Conservation (phyloP, 2,888 invertebrate species). For the Eupithecia subfuscata region DNA sequence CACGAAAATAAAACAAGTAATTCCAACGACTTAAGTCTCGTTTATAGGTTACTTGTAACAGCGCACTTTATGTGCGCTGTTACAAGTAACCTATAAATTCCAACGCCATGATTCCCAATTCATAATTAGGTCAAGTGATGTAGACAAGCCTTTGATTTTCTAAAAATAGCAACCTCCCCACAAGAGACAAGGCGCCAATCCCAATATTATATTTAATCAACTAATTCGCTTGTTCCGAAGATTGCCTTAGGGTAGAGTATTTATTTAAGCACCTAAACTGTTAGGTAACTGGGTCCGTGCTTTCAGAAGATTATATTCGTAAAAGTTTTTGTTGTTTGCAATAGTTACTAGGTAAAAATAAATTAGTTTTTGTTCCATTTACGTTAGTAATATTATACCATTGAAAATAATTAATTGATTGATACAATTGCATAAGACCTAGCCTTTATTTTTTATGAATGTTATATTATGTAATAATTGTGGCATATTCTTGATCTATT, state of each 20-base stretch:
- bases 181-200: slow-evolving; percentile 36
- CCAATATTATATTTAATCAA: slow-evolving; percentile 42
- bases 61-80: no score
- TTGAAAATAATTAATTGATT: no score
- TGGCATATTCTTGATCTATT: no score
- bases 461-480: no score
- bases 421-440: no score
- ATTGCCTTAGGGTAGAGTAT: slow-evolving; percentile 23
- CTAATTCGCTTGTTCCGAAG: slow-evolving; percentile 40
- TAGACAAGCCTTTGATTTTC: slow-evolving; percentile 10
- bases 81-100: background rate
- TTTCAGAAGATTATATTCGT: background rate
- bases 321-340: background rate
- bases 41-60: no score
- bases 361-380: no score
- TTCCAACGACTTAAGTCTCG: slow-evolving; percentile 4
- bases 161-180: slow-evolving; percentile 24
- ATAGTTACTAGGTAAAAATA: no score
- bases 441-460: no score
- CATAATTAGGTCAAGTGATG: slow-evolving; percentile 12
- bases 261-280: slow-evolving; percentile 31
- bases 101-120: background rate
- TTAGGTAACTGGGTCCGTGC: slow-evolving; percentile 1
- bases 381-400: no score
- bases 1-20: slow-evolving; percentile 15